Evolutionary conservation across 2,888 invertebrate species (phyloP), one percentile per base, ranked within the genome.

Genomic region (Diachrysia chrysitis): DNA sequence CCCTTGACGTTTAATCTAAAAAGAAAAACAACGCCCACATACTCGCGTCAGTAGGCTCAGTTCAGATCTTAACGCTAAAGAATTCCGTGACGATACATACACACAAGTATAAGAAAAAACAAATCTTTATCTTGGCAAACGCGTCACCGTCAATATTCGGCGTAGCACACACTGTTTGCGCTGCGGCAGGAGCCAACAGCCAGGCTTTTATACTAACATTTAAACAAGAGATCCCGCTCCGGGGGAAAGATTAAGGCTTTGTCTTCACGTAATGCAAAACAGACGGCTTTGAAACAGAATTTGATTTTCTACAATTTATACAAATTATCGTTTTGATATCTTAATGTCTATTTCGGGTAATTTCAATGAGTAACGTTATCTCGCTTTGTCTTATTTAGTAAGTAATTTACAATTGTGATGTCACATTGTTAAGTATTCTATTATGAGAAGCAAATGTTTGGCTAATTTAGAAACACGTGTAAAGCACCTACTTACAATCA

Each of bases 151-250:
- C 87, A 84, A 86, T 87, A 83, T 83, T 82, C 77, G 79, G 81
- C 77, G 76, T 65, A 60, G 82, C 73, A 77, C 72, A 83, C 81
- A 82, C 73, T 85, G 83, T 85, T 85, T 84, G 84, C 81, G 63
- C 76, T 76, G 79, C 75, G 81, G 83, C 77, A 73, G 75, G 78
- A 78, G 84, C 85, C 76, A 85, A 86, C 85, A 84, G 67, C 76
- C 74, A 66, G 78, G 85, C 82, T 79, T 85, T 86, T 86, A 82
- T 82, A 78, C 89, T 78, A 89, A 89, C 87, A 89, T 86, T 87
- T 87, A 87, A 85, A 89, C 87, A 85, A 81, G 78, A 83, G 85
- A 83, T 86, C 81, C 76, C 76, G 83, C 82, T 82, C 68, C 78
- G 71, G 79, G 84, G 81, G 75, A 74, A 81, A 83, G 82, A 82